A percentile compares a stretch with the other conserved stretches of the same genome.
These are phyloP conservation scores for Thalassoma bifasciatum DNA, from an alignment of 2,113 vertebrate species.

Conservation along the genomic window DNA sequence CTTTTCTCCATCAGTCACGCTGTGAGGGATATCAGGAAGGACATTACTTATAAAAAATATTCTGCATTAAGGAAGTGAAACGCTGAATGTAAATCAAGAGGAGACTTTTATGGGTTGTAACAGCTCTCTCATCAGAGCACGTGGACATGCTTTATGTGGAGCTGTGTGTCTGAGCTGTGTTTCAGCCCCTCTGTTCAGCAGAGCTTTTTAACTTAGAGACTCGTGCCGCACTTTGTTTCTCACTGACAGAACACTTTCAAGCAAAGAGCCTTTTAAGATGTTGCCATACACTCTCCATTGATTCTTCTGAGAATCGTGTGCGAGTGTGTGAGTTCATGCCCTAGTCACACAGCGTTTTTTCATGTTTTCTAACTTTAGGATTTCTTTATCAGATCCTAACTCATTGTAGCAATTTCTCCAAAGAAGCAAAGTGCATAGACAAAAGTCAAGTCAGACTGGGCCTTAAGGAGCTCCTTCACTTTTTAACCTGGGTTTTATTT, in stretches of 20 bases:
- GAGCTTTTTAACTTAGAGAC: slow-evolving; percentile 9
- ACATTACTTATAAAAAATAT: slow-evolving; percentile 38
- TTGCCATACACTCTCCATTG: neutral
- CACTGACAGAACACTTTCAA: slow-evolving; percentile 6
- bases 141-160: slow-evolving; percentile 41
- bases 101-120: slow-evolving; percentile 48
- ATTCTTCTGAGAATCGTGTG: slow-evolving; percentile 9
- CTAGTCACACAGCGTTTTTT: neutral
- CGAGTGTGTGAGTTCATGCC: slow-evolving; percentile 2
- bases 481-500: neutral
- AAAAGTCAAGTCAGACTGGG: neutral
- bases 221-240: slow-evolving; percentile 32
- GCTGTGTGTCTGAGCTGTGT: slow-evolving; percentile 18
- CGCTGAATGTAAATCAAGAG: slow-evolving; percentile 44
- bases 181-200: neutral
- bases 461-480: neutral
- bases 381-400: slow-evolving; percentile 9
- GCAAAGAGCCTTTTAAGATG: slow-evolving; percentile 28
- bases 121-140: slow-evolving; percentile 27
- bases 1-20: slow-evolving; percentile 44
- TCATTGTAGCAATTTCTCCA: neutral
- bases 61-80: slow-evolving; percentile 46
- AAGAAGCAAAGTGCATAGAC: slow-evolving; percentile 1
- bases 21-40: slow-evolving; percentile 29
- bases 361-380: slow-evolving; percentile 6